phyloP scores from a whole-genome alignment of 2,797 vertebrate species.

The Tapera naevia region DNA sequence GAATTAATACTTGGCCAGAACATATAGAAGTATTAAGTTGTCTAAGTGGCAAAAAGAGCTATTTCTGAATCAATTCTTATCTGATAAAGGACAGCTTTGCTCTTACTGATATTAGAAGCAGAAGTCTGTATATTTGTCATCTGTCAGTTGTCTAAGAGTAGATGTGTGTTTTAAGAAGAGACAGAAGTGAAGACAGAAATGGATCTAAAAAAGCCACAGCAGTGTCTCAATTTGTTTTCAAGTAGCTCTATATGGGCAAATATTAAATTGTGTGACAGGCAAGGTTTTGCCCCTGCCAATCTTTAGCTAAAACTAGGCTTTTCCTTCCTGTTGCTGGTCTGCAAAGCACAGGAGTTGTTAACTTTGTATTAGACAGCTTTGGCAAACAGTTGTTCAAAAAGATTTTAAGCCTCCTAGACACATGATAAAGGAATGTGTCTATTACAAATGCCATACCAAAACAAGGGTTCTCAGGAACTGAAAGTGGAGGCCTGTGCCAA shows the following conservation, averaged over 20 bases:
- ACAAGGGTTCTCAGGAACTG: conserved; percentile 36
- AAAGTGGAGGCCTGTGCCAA: conserved; percentile 52
- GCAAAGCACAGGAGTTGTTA: conserved; percentile 45
- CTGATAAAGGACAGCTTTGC: background rate
- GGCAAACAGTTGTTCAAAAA: conserved; percentile 51
- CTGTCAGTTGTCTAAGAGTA: background rate
- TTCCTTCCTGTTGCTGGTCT: conserved; percentile 39
- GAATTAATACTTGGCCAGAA: background rate
- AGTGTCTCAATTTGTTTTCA: conserved; percentile 51
- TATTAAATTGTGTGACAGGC: background rate
- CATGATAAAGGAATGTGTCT: conserved; percentile 58
- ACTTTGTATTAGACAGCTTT: conserved; percentile 48
- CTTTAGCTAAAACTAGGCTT: conserved; percentile 40
- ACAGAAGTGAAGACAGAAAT: background rate
- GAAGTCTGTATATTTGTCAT: conserved; percentile 29
- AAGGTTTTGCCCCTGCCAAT: conserved; percentile 43
- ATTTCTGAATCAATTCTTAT: background rate
- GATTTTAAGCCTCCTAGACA: conserved; percentile 55
- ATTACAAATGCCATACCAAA: conserved; percentile 58
- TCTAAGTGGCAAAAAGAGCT: background rate
- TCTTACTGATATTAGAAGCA: background rate
- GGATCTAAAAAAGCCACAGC: background rate
- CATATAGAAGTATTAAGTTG: background rate
- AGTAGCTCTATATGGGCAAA: conserved; percentile 39
- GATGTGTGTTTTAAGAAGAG: background rate